Evolutionary conservation across 2,888 invertebrate genomes (phyloP).

Genomic region (Amphipoea lucens): DNA sequence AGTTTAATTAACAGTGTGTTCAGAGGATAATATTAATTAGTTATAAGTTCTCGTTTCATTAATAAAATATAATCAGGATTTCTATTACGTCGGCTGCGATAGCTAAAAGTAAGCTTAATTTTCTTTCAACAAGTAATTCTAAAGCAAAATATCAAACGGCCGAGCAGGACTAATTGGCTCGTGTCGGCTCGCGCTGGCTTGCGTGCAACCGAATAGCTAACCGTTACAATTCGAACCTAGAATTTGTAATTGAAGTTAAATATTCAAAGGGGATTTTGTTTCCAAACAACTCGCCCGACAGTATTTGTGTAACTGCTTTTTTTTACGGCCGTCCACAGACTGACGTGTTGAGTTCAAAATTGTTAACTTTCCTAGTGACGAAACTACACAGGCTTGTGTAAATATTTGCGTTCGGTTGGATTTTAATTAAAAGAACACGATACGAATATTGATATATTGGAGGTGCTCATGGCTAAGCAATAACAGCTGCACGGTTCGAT

Average conservation of each 20-base stretch:
- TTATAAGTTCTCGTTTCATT: not conserved
- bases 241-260: slow-evolving; percentile 51
- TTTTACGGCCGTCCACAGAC: slow-evolving; percentile 6
- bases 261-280: slow-evolving; percentile 52
- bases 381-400: not conserved
- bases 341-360: slow-evolving; percentile 26
- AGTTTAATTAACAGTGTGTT: not conserved
- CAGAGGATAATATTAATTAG: not conserved
- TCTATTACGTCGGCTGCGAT: not conserved
- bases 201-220: slow-evolving; percentile 40
- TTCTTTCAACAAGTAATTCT: slow-evolving; percentile 40
- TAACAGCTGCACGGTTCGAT: too few species aligned
- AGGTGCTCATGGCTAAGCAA: too few species aligned
- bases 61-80: slow-evolving; percentile 9
- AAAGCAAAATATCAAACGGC: slow-evolving; percentile 48
- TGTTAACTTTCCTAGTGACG: slow-evolving; percentile 19
- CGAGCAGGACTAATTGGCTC: slow-evolving; percentile 48
- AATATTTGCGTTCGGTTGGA: slow-evolving; percentile 19
- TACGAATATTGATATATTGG: slow-evolving; percentile 3
- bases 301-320: slow-evolving; percentile 24
- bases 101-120: slow-evolving; percentile 14
- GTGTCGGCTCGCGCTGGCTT: slow-evolving; percentile 12
- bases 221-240: slow-evolving; percentile 40
- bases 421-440: slow-evolving; percentile 42
- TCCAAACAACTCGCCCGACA: slow-evolving; percentile 25